Conservation (phyloP, 1,140 invertebrate species). For the Babylonia areolata region DNA sequence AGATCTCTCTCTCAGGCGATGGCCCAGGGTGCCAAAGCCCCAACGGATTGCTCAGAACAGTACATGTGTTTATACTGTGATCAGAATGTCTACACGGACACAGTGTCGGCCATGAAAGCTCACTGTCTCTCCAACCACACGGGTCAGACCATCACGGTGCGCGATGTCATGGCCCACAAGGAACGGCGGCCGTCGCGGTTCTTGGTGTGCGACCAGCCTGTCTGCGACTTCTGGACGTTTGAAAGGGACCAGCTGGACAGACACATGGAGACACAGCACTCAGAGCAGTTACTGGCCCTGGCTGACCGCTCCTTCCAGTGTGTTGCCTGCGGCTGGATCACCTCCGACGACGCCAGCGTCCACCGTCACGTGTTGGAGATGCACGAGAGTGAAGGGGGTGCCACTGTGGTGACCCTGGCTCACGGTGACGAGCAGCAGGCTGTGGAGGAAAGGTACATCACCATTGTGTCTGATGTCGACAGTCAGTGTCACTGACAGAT, state of each 20-base stretch:
- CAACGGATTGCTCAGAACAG: background rate
- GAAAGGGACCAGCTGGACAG: background rate
- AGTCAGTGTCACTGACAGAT: too few relatives aligned
- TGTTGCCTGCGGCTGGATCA: background rate
- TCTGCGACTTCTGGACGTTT: constrained; percentile 10
- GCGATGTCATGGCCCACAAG: constrained; percentile 4
- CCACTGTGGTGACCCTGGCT: background rate
- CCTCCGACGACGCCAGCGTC: background rate
- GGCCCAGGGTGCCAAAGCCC: background rate
- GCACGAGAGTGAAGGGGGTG: background rate
- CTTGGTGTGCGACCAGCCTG: background rate
- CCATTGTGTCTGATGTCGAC: background rate
- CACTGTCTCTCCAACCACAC: background rate
- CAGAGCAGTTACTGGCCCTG: background rate
- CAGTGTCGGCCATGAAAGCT: constrained; percentile 7
- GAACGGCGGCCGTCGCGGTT: background rate
- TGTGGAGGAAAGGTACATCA: background rate
- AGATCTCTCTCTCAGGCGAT: background rate
- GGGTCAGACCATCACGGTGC: constrained; percentile 12
- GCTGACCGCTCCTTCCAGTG: background rate
- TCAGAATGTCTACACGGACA: background rate
- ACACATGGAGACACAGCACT: background rate
- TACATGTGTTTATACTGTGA: constrained; percentile 24
- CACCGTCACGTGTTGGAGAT: background rate
- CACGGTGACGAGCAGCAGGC: background rate